These are phyloP conservation scores for Phalloptychus januarius DNA, from an alignment of 2,797 vertebrate species.

Conservation along the genomic window DNA sequence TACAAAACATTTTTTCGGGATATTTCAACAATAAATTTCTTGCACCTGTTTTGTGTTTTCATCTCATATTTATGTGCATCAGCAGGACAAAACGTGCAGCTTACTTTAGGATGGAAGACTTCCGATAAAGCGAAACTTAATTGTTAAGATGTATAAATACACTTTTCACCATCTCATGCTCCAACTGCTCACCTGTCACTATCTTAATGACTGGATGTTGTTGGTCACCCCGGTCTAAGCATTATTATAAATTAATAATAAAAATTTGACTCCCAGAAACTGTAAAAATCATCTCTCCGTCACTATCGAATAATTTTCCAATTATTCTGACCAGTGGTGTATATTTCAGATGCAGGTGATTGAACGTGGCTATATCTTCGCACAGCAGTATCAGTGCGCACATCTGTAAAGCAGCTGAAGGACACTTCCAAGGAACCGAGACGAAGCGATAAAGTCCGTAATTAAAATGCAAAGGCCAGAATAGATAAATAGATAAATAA, in stretches of 20 bases:
- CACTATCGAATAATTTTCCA: not conserved
- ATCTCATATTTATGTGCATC: not conserved
- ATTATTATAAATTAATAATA: not conserved
- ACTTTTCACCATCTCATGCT: not conserved
- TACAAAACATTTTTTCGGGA: not conserved
- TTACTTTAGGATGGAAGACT: not conserved
- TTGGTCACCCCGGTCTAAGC: not conserved
- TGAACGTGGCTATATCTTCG: not conserved
- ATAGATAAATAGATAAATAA: not conserved
- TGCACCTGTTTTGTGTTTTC: not conserved
- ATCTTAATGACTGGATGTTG: not conserved
- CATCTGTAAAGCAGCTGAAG: slow-evolving; percentile 49
- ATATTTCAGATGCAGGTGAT: not conserved
- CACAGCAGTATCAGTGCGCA: slow-evolving; percentile 28
- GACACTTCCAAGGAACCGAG: slow-evolving; percentile 52
- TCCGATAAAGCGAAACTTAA: not conserved
- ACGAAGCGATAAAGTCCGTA: slow-evolving; percentile 53
- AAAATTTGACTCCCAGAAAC: not conserved
- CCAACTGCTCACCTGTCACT: not conserved
- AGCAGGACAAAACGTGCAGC: not conserved
- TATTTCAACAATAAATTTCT: not conserved
- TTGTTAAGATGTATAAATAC: not conserved
- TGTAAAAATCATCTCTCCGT: not conserved
- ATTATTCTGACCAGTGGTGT: not conserved
- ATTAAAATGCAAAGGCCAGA: slow-evolving; percentile 44